Conservation (phyloP, 2,888 invertebrate species). For the Cheiracanthium punctorium region DNA sequence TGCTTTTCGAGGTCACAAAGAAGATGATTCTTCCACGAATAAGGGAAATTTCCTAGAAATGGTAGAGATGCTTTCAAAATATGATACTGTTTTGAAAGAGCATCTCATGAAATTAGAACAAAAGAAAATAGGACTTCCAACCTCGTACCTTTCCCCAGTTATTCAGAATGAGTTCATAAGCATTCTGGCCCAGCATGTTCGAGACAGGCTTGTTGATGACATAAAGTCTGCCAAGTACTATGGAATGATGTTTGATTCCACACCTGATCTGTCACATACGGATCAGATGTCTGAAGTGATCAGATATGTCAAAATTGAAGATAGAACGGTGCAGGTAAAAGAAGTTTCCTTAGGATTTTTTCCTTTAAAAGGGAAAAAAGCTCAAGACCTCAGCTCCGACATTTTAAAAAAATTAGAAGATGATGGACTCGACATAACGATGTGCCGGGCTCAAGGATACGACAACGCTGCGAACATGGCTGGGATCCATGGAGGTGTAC, state of each 20-base stretch:
- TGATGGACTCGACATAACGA: neutral
- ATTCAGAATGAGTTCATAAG: neutral
- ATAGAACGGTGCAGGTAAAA: neutral
- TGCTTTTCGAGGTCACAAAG: neutral
- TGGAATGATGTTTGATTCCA: neutral
- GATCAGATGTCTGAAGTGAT: too few species aligned
- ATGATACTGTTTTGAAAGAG: constrained; percentile 7
- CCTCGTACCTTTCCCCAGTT: neutral
- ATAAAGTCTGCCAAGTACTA: neutral
- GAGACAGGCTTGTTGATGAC: neutral
- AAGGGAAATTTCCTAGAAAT: neutral
- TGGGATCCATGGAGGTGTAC: neutral
- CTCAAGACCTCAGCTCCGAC: neutral
- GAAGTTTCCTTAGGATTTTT: neutral
- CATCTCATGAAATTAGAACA: neutral
- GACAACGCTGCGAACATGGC: neutral
- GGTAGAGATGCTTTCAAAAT: neutral
- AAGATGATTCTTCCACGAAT: neutral
- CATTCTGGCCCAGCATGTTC: neutral
- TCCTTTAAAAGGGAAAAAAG: neutral
- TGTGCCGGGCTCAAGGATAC: neutral
- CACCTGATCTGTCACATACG: neutral
- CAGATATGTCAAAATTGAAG: neutral
- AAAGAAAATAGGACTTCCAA: neutral
- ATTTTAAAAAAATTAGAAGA: neutral